Evolutionary conservation across 2,113 vertebrate genomes (phyloP).

Genomic region (Grammomys surdaster): DNA sequence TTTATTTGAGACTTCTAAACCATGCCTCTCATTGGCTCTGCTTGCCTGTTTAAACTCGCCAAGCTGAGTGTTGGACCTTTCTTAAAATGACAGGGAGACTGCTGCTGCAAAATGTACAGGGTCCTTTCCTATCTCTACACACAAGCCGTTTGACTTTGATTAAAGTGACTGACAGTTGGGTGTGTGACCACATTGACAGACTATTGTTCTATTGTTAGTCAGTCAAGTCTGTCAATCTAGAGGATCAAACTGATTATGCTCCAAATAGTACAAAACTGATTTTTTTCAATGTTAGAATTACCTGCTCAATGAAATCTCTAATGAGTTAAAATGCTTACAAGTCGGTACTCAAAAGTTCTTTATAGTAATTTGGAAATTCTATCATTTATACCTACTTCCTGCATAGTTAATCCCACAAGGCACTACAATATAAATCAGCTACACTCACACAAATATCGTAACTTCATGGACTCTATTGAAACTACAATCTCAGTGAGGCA

Average conservation of each 20-base stretch:
- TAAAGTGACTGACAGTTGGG: constrained; percentile 35
- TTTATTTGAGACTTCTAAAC: constrained; percentile 49
- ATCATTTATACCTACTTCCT: constrained; percentile 35
- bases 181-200: constrained; percentile 19
- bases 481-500: neutral
- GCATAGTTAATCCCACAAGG: neutral
- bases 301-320: neutral
- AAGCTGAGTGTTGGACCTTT: constrained; percentile 6
- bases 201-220: constrained; percentile 61
- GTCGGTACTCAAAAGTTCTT: constrained; percentile 23
- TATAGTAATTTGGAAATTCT: constrained; percentile 24
- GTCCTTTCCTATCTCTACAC: constrained; percentile 42
- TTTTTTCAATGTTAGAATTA: constrained; percentile 38
- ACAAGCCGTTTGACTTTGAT: constrained; percentile 62
- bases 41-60: constrained; percentile 32
- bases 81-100: neutral
- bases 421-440: neutral
- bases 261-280: constrained; percentile 43
- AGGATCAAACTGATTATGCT: constrained; percentile 20
- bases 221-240: constrained; percentile 56
- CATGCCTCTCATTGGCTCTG: constrained; percentile 23
- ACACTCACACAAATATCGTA: neutral
- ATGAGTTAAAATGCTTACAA: constrained; percentile 52
- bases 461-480: neutral
- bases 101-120: neutral